Evolutionary conservation across 2,797 vertebrate genomes (phyloP).

Genomic region (Euphonia xanthogaster): DNA sequence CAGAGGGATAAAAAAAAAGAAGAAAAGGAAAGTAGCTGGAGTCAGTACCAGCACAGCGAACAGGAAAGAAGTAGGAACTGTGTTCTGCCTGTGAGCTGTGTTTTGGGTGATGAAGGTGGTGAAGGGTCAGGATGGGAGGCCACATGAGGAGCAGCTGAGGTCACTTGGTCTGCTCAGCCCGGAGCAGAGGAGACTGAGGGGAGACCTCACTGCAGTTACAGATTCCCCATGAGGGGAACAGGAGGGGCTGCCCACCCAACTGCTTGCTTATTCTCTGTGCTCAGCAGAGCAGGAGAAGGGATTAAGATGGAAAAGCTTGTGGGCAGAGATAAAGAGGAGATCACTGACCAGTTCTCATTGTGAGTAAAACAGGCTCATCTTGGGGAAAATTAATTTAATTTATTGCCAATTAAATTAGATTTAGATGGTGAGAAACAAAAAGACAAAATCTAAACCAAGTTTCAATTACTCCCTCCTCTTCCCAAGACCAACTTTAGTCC

Average conservation of each 20-base stretch:
- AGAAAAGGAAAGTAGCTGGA: not conserved
- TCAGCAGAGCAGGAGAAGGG: not conserved
- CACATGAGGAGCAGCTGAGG: rapidly evolving
- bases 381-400: not conserved
- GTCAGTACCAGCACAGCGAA: not conserved
- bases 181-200: not conserved
- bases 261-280: rapidly evolving
- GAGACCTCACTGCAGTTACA: not conserved
- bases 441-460: not conserved
- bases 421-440: not conserved
- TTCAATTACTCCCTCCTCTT: not conserved
- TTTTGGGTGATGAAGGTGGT: not conserved
- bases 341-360: not conserved
- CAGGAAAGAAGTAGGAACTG: not conserved
- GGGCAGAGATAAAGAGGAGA: not conserved
- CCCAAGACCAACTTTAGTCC: not conserved
- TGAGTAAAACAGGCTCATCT: not conserved
- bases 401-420: not conserved
- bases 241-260: not conserved
- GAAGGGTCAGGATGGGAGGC: not conserved
- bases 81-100: not conserved
- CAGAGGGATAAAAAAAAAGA: not conserved
- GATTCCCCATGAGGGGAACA: rapidly evolving
- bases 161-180: not conserved
- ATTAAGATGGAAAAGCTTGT: not conserved